These are phyloP conservation scores for Syngnathoides biaculeatus DNA, from an alignment of 2,113 vertebrate genomes.

Conservation along the genomic window DNA sequence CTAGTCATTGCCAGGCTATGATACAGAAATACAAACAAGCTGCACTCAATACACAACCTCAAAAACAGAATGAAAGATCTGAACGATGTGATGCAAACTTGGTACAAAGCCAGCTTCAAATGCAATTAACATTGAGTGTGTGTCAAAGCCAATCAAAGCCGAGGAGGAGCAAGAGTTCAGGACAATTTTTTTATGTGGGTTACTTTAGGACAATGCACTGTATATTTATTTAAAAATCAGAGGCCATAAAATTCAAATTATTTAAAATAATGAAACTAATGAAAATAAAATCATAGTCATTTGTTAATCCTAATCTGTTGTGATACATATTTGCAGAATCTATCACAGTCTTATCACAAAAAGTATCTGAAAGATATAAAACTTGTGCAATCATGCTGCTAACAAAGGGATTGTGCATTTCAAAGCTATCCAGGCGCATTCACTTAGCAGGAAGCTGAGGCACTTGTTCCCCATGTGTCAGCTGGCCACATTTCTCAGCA, in stretches of 20 bases:
- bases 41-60: neutral
- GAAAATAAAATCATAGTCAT: no score
- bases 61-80: neutral
- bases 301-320: no score
- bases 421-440: no score
- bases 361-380: no score
- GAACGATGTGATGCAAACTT: neutral
- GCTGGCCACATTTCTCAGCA: no score
- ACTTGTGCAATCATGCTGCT: no score
- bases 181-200: neutral
- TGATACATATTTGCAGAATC: no score
- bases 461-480: no score
- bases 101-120: neutral
- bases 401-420: no score
- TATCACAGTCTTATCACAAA: no score
- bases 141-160: neutral
- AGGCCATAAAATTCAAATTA: neutral
- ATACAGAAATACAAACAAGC: neutral
- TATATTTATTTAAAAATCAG: neutral
- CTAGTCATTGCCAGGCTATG: neutral
- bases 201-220: neutral
- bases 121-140: neutral
- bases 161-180: neutral
- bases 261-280: no score
- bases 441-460: no score